Percentiles rank a stretch among this genome's conserved stretches.
Conservation (phyloP, 2,888 invertebrate genomes). For the Heliconius erato region DNA sequence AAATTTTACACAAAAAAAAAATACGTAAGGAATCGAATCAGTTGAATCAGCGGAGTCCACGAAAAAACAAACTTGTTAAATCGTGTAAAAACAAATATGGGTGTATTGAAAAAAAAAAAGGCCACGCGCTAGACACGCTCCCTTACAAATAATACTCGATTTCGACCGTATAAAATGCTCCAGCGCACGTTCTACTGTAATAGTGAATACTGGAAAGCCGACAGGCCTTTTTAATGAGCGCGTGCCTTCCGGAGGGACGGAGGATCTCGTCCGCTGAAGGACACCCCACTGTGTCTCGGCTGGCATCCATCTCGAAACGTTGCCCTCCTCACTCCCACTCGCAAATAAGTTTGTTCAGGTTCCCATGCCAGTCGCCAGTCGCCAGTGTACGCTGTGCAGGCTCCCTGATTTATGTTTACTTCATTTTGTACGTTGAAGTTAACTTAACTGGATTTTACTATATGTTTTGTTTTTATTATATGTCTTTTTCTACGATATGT, state of each 20-base stretch:
- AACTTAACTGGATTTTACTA: not conserved
- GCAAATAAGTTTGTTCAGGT: constrained; percentile 31
- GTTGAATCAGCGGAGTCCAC: constrained; percentile 17
- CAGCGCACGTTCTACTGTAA: constrained; percentile 51
- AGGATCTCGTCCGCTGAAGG: constrained; percentile 63
- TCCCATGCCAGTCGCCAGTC: constrained; percentile 5
- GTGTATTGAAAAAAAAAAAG: constrained; percentile 56
- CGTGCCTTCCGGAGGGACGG: constrained; percentile 63
- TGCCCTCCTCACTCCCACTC: constrained; percentile 41
- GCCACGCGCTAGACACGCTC: constrained; percentile 67
- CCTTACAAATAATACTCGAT: constrained; percentile 61
- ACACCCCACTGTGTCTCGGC: constrained; percentile 49
- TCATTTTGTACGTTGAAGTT: not conserved
- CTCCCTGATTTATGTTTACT: not conserved
- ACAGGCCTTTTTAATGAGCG: constrained; percentile 76
- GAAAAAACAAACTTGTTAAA: constrained; percentile 75
- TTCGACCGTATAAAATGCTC: constrained; percentile 59
- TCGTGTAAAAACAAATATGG: constrained; percentile 81
- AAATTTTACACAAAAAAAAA: too few relatives aligned
- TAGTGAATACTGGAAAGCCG: constrained; percentile 63
- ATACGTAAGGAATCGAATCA: not conserved
- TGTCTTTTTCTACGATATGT: not conserved
- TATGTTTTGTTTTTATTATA: not conserved
- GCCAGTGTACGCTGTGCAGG: not conserved
- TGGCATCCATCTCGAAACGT: constrained; percentile 48